Base-by-base conservation (phyloP, 2,888 invertebrate genomes). In the Disparrhopalites patrizii region DNA sequence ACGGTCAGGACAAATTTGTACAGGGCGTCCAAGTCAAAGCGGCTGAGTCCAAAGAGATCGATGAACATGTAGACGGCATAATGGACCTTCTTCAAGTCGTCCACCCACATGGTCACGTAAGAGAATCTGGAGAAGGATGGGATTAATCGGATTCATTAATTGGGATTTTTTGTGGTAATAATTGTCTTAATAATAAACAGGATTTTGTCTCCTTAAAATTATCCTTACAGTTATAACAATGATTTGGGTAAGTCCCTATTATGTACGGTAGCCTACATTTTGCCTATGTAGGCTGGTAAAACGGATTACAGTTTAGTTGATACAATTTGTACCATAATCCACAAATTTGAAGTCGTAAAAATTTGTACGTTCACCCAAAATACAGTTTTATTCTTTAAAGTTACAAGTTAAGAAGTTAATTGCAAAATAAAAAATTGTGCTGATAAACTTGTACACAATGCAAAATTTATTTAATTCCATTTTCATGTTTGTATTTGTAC, bases 1-100 rank as follows among this genome's bases (percentile, higher is more conserved):
- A 92, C 91, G 0, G 91, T 92, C 73, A 92, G 78, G 1, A 88
- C 85, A 77, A 92, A 93, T 62, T 86, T 82, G 30, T 86, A 83
- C 61, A 91, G 78, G 56, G 85, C 85, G 70, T 84, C 84, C 27
- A 83, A 78, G 74, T 91, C 89, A 78, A 89, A 90, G 43, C 85
- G 81, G 7, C 62, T 47, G 61, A 86, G 76, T 1, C 84, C 85
- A 76, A 91, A 91, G 7, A 92, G 81, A 70, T 87, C 85, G 27
- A 83, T 82, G 77, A 91, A 90, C 91, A 91, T 91, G 75, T 82
- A 85, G 15, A 91, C 84, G 0, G 88, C 85, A 70, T 85, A 83
- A 57, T 85, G 82, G 1, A 88, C 89, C 77, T 91, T 91, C 66
- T 88, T 83, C 68, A 85, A 82, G 73, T 87, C 86, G 70, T 85